phyloP scores from a whole-genome alignment of 1,140 invertebrate genomes.

The Globodera rostochiensis region DNA sequence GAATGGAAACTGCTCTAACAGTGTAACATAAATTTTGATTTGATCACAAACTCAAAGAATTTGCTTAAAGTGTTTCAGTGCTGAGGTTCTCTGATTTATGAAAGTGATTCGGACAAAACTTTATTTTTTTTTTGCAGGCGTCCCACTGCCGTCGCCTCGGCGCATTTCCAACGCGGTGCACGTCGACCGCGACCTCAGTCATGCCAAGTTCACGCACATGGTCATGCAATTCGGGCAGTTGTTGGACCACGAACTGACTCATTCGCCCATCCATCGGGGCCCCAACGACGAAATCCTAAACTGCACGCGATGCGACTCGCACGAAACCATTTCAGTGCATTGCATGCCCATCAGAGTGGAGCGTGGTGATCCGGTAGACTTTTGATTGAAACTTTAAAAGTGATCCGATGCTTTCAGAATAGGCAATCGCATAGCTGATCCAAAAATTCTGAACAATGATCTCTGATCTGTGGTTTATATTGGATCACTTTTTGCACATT shows the following conservation, averaged over 20 bases:
- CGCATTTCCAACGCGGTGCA: constrained; percentile 84
- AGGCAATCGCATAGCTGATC: background rate
- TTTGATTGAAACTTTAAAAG: constrained; percentile 55
- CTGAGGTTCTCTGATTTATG: too few relatives aligned
- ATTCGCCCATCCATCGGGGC: constrained; percentile 56
- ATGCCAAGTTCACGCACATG: constrained; percentile 61
- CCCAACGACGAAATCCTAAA: constrained; percentile 58
- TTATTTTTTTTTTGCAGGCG: background rate
- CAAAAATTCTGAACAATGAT: background rate
- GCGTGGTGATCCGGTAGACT: constrained; percentile 67
- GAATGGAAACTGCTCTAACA: too few relatives aligned
- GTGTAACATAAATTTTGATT: too few relatives aligned
- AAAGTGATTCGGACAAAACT: too few relatives aligned
- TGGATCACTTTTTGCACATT: background rate
- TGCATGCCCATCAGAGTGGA: constrained; percentile 71
- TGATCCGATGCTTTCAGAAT: background rate
- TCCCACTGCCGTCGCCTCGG: constrained; percentile 73
- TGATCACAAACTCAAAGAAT: too few relatives aligned
- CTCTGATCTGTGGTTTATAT: background rate
- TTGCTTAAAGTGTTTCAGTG: too few relatives aligned
- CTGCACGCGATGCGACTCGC: constrained; percentile 58
- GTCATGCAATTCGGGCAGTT: constrained; percentile 63
- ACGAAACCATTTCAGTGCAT: constrained; percentile 60
- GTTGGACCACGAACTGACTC: constrained; percentile 47
- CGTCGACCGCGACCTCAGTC: constrained; percentile 75